Percentiles rank a stretch among this genome's conserved stretches.
Conservation (phyloP, 2,113 vertebrate genomes). For the Sylvietta virens region DNA sequence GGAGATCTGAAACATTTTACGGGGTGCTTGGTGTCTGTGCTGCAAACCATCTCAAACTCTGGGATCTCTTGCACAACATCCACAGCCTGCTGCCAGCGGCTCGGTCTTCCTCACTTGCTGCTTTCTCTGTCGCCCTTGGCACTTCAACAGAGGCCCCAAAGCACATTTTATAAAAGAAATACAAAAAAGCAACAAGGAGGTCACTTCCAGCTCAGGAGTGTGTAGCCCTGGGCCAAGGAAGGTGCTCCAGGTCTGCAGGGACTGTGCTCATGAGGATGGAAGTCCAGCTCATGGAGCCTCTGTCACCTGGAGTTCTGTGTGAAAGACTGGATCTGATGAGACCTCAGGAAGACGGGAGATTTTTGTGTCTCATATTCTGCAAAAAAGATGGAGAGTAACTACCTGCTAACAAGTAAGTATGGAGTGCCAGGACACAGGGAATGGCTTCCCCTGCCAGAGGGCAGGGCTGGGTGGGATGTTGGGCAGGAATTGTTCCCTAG, state of each 20-base stretch:
- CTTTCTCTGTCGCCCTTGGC: conserved; percentile 16
- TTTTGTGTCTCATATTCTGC: neutral
- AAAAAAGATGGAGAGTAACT: neutral
- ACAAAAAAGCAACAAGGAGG: neutral
- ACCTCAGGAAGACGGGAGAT: neutral
- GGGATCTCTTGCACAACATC: neutral
- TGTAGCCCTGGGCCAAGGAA: neutral
- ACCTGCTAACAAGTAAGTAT: neutral
- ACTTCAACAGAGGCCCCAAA: neutral
- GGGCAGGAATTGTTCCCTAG: neutral
- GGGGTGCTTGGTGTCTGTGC: neutral
- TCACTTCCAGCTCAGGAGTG: neutral
- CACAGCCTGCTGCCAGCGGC: neutral
- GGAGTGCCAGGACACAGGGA: neutral
- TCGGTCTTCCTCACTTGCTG: neutral
- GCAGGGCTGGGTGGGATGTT: accelerated
- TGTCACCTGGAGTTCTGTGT: neutral
- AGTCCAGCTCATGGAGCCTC: neutral
- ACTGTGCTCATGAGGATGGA: neutral
- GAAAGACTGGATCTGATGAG: neutral
- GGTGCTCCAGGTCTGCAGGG: neutral
- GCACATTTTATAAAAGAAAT: neutral
- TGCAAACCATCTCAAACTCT: conserved; percentile 33
- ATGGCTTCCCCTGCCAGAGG: neutral
- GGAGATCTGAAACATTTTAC: conserved; percentile 43